Conservation (phyloP, 2,888 invertebrate species). For the Labia minor region DNA sequence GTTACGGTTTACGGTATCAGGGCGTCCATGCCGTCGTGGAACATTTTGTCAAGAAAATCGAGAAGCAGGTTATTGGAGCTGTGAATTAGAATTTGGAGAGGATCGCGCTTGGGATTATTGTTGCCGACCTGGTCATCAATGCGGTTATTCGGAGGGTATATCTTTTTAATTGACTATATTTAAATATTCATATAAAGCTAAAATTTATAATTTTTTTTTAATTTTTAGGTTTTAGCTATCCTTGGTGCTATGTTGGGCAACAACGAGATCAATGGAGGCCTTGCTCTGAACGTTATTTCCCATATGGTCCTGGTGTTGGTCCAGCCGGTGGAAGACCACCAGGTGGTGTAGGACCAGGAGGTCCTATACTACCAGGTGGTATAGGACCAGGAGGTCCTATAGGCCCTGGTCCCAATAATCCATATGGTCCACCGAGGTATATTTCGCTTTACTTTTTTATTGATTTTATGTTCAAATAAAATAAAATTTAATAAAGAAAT, state of each 20-base stretch:
- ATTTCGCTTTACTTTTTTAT: too few relatives aligned
- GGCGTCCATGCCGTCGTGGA: slow-evolving; percentile 63
- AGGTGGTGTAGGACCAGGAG: slow-evolving; percentile 26
- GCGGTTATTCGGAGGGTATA: slow-evolving; percentile 66
- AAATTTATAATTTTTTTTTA: background rate
- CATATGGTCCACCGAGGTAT: slow-evolving; percentile 20
- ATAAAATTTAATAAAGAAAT: background rate
- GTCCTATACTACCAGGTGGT: background rate
- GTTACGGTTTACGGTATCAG: slow-evolving; percentile 69
- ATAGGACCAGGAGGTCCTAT: background rate
- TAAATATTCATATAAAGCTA: background rate
- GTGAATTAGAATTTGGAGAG: slow-evolving; percentile 63
- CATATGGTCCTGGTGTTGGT: slow-evolving; percentile 38
- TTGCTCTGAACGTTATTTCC: slow-evolving; percentile 72
- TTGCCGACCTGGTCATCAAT: slow-evolving; percentile 68
- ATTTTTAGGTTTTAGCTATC: slow-evolving; percentile 1
- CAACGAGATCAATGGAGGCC: slow-evolving; percentile 73
- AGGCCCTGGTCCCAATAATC: background rate
- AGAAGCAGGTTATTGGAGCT: slow-evolving; percentile 72
- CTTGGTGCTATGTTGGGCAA: slow-evolving; percentile 72
- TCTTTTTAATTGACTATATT: background rate
- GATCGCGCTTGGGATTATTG: slow-evolving; percentile 75
- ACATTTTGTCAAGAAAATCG: slow-evolving; percentile 60
- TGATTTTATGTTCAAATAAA: too few relatives aligned
- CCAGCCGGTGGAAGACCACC: slow-evolving; percentile 31